These are phyloP conservation scores for Globodera ellingtonae DNA, from an alignment of 1,140 invertebrate genomes.

Conservation along the genomic window DNA sequence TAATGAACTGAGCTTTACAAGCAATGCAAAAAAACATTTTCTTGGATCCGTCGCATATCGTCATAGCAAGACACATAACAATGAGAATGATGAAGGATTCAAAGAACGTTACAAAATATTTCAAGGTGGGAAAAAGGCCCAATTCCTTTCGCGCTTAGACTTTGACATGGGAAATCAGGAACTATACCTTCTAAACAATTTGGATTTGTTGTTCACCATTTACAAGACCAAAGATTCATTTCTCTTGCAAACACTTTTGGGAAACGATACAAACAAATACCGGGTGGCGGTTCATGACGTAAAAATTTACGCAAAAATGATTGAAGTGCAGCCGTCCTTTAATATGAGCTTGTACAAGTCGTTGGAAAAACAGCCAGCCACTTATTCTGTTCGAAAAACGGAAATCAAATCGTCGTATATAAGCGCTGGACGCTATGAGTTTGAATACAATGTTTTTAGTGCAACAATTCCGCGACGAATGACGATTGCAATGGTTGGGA, in stretches of 20 bases:
- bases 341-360: not conserved
- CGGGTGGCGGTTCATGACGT: conserved; percentile 9
- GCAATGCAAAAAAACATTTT: conserved; percentile 18
- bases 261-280: not conserved
- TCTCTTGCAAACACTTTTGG: not conserved
- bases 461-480: not conserved
- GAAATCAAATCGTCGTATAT: conserved; percentile 25
- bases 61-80: not conserved
- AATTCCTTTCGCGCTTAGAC: conserved; percentile 32
- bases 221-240: conserved; percentile 25
- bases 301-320: not conserved
- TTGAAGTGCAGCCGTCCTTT: too few species aligned
- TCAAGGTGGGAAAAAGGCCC: conserved; percentile 2
- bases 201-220: conserved; percentile 23
- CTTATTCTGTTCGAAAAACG: not conserved
- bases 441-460: not conserved
- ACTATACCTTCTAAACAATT: too few species aligned
- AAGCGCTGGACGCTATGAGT: conserved; percentile 25
- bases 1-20: conserved; percentile 24
- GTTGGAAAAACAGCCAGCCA: conserved; percentile 16
- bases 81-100: conserved; percentile 17
- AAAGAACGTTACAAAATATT: conserved; percentile 12
- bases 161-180: conserved; percentile 38
- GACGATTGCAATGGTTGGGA: conserved; percentile 1
- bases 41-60: conserved; percentile 4